These are phyloP conservation scores for Aphyosemion australe DNA, from an alignment of 2,113 vertebrate genomes.

Conservation along the genomic window DNA sequence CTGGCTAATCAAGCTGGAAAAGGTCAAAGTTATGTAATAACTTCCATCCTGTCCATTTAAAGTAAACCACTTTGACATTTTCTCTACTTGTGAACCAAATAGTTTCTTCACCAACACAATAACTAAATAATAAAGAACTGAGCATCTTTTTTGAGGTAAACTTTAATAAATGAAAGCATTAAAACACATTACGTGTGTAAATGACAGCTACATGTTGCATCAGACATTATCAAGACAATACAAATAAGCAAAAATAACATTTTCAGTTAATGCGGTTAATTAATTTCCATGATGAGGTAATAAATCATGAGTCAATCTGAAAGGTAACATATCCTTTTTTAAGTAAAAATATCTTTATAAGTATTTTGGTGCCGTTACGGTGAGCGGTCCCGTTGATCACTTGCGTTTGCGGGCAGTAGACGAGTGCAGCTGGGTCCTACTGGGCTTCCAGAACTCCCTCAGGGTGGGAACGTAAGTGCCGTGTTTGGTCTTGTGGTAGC, in stretches of 20 bases:
- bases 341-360: too few species aligned
- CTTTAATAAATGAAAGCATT: conserved; percentile 9
- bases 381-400: conserved; percentile 5
- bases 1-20: not conserved
- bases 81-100: too few species aligned
- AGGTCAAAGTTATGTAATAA: not conserved
- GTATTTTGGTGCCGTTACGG: not conserved
- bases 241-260: too few species aligned
- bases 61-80: too few species aligned
- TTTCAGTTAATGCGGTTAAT: not conserved
- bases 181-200: conserved; percentile 6
- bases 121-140: not conserved
- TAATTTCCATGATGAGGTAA: not conserved
- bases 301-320: not conserved
- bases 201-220: not conserved
- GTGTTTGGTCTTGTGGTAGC: conserved; percentile 79
- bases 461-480: conserved; percentile 81
- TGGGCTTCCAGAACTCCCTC: conserved; percentile 75
- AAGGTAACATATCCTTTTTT: too few species aligned
- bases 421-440: conserved; percentile 9
- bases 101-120: too few species aligned
- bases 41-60: too few species aligned
- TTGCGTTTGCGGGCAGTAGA: conserved; percentile 38
- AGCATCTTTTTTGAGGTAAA: not conserved
- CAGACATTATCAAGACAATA: too few species aligned